Percentiles rank a stretch among this genome's conserved stretches.
Evolutionary conservation across 2,888 invertebrate genomes (phyloP).

Genomic region (Acheta domesticus): DNA sequence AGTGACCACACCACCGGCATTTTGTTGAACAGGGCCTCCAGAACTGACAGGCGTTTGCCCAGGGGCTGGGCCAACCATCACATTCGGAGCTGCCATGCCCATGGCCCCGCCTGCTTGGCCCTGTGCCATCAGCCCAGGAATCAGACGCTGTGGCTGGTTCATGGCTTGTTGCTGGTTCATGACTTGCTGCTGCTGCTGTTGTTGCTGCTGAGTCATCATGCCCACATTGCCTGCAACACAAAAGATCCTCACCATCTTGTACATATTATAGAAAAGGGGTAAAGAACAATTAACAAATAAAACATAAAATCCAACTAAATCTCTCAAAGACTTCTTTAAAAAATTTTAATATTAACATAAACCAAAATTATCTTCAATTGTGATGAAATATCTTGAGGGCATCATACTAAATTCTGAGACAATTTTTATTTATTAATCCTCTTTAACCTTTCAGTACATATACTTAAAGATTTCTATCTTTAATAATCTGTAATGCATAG

Average conservation of each 20-base stretch:
- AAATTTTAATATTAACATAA: too few relatives aligned
- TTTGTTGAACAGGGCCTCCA: background rate
- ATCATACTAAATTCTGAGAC: too few relatives aligned
- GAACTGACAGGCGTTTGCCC: background rate
- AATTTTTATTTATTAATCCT: too few relatives aligned
- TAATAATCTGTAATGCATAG: too few relatives aligned
- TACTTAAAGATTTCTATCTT: too few relatives aligned
- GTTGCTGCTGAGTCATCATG: slow-evolving; percentile 42
- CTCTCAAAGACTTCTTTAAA: too few relatives aligned
- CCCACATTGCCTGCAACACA: background rate
- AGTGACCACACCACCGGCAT: background rate
- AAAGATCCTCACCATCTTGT: background rate
- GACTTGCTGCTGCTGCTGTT: slow-evolving; percentile 44
- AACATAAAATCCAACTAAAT: too few relatives aligned
- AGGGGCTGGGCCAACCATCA: slow-evolving; percentile 38
- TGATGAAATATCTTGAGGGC: too few relatives aligned
- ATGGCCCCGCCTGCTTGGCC: slow-evolving; percentile 23
- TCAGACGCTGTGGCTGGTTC: slow-evolving; percentile 46
- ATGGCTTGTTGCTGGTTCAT: slow-evolving; percentile 46
- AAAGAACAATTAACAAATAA: too few relatives aligned
- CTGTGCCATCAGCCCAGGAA: slow-evolving; percentile 25
- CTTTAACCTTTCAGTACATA: too few relatives aligned
- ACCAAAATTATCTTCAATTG: too few relatives aligned
- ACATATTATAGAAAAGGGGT: background rate
- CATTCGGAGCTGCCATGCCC: slow-evolving; percentile 19